Evolutionary conservation across 2,888 invertebrate species (phyloP), one percentile per base, ranked within the genome.

Genomic region (Elmis aenea): DNA sequence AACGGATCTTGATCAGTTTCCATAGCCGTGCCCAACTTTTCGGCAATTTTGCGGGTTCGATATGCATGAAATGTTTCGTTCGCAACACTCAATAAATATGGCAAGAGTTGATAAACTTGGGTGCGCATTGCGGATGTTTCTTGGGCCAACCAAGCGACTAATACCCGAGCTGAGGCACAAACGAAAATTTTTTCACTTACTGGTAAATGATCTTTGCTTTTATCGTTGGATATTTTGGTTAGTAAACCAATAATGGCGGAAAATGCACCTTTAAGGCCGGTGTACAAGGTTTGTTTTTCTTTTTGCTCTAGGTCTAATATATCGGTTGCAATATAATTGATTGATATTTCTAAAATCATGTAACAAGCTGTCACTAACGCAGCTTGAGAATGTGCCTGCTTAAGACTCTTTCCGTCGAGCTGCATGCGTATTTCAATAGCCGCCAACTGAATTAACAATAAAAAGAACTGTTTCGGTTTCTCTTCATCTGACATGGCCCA

Each of bases 371-470:
- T 83, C n/a, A 90, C 75, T 26, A 91, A 69, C 44, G 87, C 85
- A 27, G 81, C 81, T 63, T 87, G 83, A 24, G 76, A 73, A 62
- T 81, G 78, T 1, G 87, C 83, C 56, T 86, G 78, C 62, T 88
- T 85, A 50, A 91, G 74, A 58, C 82, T 83, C 55, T 85, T 83
- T 48, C 90, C 88, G 59, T 94, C 94, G 45, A 94, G 72, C 51
- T 90, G 88, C 92, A 95, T 93, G 57, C 93, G 79, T 1, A 94
- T 85, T 75, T 95, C 94, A 59, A 94, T 88, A 29, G 91, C 89
- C 53, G 87, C 83, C 36, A 95, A 70, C 62, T 94, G 92, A 36
- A 92, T 78, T 13, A 88, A 66, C 6, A 93, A 68, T 11, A 92
- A 70, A 54, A 93, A 81, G 57, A 91, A 85, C 57, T 88, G 82